Conservation (phyloP, 2,797 vertebrate species). For the Gephyroberyx darwinii region DNA sequence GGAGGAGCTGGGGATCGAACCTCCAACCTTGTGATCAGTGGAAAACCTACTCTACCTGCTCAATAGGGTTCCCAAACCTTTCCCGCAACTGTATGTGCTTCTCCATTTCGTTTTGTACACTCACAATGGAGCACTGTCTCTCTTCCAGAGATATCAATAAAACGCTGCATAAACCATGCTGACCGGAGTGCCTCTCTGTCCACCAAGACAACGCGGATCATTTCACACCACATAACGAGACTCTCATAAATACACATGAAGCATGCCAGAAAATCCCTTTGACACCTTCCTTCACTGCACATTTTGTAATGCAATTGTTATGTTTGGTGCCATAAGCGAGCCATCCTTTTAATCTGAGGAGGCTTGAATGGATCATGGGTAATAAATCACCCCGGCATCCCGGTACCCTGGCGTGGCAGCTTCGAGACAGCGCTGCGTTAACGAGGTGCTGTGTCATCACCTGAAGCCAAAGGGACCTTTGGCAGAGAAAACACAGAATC, state of each 20-base stretch:
- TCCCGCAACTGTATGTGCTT: not conserved
- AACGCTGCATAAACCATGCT: not conserved
- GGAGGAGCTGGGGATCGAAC: too few relatives aligned
- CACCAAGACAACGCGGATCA: conserved; percentile 10
- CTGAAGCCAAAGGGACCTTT: conserved; percentile 60
- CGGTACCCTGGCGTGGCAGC: conserved; percentile 33
- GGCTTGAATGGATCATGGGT: conserved; percentile 56
- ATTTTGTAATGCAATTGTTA: conserved; percentile 58
- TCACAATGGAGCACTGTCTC: not conserved
- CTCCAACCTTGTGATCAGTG: too few relatives aligned
- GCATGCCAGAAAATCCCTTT: conserved; percentile 16
- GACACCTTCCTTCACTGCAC: conserved; percentile 40
- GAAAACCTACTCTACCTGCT: too few relatives aligned
- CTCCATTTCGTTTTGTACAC: not conserved
- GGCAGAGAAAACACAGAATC: conserved; percentile 69
- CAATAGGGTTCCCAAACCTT: too few relatives aligned
- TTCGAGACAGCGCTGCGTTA: conserved; percentile 53
- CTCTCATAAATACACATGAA: conserved; percentile 48
- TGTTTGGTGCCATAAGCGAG: conserved; percentile 48
- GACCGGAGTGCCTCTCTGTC: conserved; percentile 15
- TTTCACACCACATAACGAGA: conserved; percentile 30
- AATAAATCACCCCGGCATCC: conserved; percentile 73
- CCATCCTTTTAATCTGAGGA: conserved; percentile 60
- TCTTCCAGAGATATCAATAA: not conserved
- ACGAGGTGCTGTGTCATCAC: conserved; percentile 78